Evolutionary conservation across 2,888 invertebrate genomes (phyloP).

Genomic region (Mimachlamys varia): DNA sequence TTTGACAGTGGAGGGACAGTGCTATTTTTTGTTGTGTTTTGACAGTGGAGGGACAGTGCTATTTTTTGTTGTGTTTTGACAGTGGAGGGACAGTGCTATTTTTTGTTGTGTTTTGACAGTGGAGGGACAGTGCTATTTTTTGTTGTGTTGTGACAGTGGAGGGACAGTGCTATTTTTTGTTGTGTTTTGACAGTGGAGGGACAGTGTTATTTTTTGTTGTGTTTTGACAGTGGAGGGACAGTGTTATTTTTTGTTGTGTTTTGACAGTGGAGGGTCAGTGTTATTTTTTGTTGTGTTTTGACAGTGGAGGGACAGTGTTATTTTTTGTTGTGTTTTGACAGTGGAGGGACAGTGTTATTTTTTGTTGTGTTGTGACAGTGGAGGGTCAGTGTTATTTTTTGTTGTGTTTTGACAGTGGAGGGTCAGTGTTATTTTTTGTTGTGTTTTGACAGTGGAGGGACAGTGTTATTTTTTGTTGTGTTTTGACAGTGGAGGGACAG

Average conservation of each 20-base stretch:
- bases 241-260: slow-evolving; percentile 65
- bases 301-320: slow-evolving; percentile 76
- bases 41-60: slow-evolving; percentile 76
- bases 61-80: slow-evolving; percentile 47
- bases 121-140: slow-evolving; percentile 76
- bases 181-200: slow-evolving; percentile 68
- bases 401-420: slow-evolving; percentile 60
- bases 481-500: slow-evolving; percentile 71
- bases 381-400: slow-evolving; percentile 77
- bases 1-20: slow-evolving; percentile 72
- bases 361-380: slow-evolving; percentile 59
- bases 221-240: slow-evolving; percentile 71
- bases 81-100: slow-evolving; percentile 77
- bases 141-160: slow-evolving; percentile 61
- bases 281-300: slow-evolving; percentile 56
- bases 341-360: slow-evolving; percentile 77
- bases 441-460: slow-evolving; percentile 68
- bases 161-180: slow-evolving; percentile 75
- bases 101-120: slow-evolving; percentile 59
- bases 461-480: slow-evolving; percentile 69
- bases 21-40: slow-evolving; percentile 61
- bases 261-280: slow-evolving; percentile 74
- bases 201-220: slow-evolving; percentile 69
- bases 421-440: slow-evolving; percentile 75
- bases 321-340: slow-evolving; percentile 52